Evolutionary conservation across 2,113 vertebrate species (phyloP), one percentile per base, ranked within the genome.

Genomic region (Gymnorhina tibicen): DNA sequence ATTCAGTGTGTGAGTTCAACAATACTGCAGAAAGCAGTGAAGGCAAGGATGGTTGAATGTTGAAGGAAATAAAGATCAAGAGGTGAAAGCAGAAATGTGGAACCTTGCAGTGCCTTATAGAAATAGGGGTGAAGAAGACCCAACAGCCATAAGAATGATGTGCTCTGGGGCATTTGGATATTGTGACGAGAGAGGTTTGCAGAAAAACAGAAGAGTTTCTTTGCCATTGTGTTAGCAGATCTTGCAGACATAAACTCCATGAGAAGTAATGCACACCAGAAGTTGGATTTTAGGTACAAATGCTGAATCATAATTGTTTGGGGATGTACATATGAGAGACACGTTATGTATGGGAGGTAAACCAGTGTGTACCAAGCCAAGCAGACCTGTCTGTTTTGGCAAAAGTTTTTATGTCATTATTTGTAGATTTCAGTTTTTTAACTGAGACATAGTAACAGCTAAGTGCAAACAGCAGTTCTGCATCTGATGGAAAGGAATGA

Each of bases 291-390:
- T 56, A 70, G 55, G 37, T 19, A 9, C 6, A 55, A 76, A 49
- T 35, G 9, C 27, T 56, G 46, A 84, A 28, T 47, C 0, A 1
- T 49, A 11, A 22, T 46, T 73, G 8, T 35, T 67, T 70, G 33
- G 53, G 19, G 16, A 21, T 58, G 20, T 24, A 47, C 2, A 3
- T 44, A 8, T 16, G 14, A 84, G n/a, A 88, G 4, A n/a, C 9
- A 20, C 2, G 3, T 30, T 55, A 16, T 2, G 2, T 10, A 24
- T 1, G 3, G 4, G 21, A 68, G 17, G 27, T 49, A 73, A 76
- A 21, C 6, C 24, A 56, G 13, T 1, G 3, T 9, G 26, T 60
- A 26, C 28, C 39, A 64, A 46, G 32, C 5, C 42, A 67, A 58
- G 20, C 6, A 76, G 7, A 6, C 9, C 28, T 11, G 30, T 16